Percentiles rank a stretch among this genome's conserved stretches.
Evolutionary conservation across 2,113 vertebrate species (phyloP).

Genomic region (Nymphicus hollandicus): DNA sequence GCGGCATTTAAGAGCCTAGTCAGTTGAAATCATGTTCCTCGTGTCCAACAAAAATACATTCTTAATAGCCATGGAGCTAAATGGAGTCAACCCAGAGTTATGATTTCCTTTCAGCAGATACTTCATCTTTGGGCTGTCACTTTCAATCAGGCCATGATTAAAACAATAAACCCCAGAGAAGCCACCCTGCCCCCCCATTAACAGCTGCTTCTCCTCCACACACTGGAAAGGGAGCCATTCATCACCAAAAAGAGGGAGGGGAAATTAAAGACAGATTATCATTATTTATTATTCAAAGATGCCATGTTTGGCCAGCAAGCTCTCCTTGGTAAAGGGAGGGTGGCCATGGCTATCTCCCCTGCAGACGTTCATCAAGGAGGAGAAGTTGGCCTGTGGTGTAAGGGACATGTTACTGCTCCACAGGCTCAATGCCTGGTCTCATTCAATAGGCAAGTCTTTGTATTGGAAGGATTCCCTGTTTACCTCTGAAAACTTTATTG

Average conservation of each 20-base stretch:
- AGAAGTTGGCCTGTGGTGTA: slow-evolving; percentile 24
- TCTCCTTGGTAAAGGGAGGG: slow-evolving; percentile 57
- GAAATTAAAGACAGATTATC: slow-evolving; percentile 75
- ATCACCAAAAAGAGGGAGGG: slow-evolving; percentile 18
- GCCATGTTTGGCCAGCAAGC: slow-evolving; percentile 52
- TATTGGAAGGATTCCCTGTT: not conserved
- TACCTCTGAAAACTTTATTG: not conserved
- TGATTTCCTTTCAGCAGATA: slow-evolving; percentile 70
- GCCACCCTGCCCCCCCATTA: slow-evolving; percentile 14
- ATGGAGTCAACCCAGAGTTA: slow-evolving; percentile 63
- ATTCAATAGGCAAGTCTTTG: not conserved
- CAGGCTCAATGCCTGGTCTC: rapidly evolving
- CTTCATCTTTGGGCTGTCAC: slow-evolving; percentile 69
- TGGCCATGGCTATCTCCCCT: not conserved
- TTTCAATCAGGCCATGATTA: slow-evolving; percentile 76
- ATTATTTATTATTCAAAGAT: slow-evolving; percentile 49
- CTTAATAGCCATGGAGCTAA: slow-evolving; percentile 62
- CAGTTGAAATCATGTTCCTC: not conserved
- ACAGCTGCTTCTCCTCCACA: slow-evolving; percentile 61
- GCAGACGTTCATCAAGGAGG: not conserved
- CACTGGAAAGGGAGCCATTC: not conserved
- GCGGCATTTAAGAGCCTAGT: rapidly evolving
- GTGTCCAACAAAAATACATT: slow-evolving; percentile 17
- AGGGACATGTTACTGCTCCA: not conserved
- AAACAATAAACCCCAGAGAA: slow-evolving; percentile 74